Evolutionary conservation across 2,888 invertebrate species (phyloP), one percentile per base, ranked within the genome.

Genomic region (Tetramorium bicarinatum): DNA sequence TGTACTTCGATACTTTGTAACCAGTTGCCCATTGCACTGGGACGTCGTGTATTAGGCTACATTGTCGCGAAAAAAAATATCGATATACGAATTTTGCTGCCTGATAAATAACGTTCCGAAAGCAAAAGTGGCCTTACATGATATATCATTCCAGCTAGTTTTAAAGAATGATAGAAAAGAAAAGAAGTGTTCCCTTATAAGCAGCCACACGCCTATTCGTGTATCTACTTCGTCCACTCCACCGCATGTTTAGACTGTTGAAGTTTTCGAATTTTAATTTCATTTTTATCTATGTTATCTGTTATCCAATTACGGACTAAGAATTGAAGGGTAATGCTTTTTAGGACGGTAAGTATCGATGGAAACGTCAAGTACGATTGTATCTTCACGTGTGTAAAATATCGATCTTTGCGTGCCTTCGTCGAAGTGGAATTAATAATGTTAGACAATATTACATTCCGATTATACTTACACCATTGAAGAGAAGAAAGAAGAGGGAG

Each of bases 251-350:
- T 91, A 91, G 91, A 91, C 91, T 92, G 94, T 94, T 94, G 91
- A 94, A 94, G 94, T 94, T 94, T 94, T 93, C 87, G 93, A 94
- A 94, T 93, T 94, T 94, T 94, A 94, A 92, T 92, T 89, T 90
- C 87, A 91, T 91, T 92, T 92, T 92, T 92, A 92, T 90, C 88
- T 90, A 90, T 93, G 93, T 93, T 94, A 93, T 87, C 93, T 93
- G 92, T 93, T 93, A 87, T 92, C 89, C 87, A 90, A 92, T 92
- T 89, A 87, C 91, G 87, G 84, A 88, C 87, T 91, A 91, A 90
- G 87, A 89, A 89, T 91, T 87, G 87, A 90, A 89, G 82, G 87
- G 86, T 91, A 87, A 87, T 87, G 82, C 84, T 86, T 77, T 49
- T 87, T 87, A 87, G 81, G 85, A 52, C 82, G 81, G 66, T 90